Conservation (phyloP, 2,888 invertebrate genomes). For the Chalcis sispes region DNA sequence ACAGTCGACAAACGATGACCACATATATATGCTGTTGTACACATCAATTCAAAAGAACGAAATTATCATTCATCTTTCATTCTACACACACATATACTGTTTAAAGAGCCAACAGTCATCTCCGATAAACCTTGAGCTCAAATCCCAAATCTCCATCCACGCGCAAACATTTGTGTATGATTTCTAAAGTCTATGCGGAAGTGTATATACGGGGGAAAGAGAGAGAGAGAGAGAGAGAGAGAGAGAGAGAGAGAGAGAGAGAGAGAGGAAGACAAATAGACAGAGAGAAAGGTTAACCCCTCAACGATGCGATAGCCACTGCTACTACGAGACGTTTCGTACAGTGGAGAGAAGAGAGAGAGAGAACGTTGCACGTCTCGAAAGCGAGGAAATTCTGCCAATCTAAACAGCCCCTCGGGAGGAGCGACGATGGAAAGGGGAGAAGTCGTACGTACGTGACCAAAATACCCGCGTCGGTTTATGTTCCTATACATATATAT, state of each 20-base stretch:
- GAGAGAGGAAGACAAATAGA: neutral
- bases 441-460: constrained; percentile 29
- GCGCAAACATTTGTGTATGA: constrained; percentile 16
- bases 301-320: neutral
- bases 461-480: constrained; percentile 32
- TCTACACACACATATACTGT: neutral
- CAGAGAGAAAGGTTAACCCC: neutral
- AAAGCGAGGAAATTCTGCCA: constrained; percentile 58
- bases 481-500: too few relatives aligned
- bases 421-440: too few relatives aligned
- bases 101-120: neutral
- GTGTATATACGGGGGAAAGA: neutral
- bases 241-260: neutral
- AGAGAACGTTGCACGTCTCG: neutral
- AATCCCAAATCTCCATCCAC: neutral
- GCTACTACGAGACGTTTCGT: constrained; percentile 16
- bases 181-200: neutral
- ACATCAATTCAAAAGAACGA: too few relatives aligned
- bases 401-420: constrained; percentile 53
- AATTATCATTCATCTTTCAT: neutral
- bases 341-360: too few relatives aligned
- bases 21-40: too few relatives aligned
- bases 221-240: neutral
- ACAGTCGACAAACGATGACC: too few relatives aligned
- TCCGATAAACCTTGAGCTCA: constrained; percentile 6